These are phyloP conservation scores for Atta texana DNA, from an alignment of 1,140 invertebrate species.

Conservation along the genomic window DNA sequence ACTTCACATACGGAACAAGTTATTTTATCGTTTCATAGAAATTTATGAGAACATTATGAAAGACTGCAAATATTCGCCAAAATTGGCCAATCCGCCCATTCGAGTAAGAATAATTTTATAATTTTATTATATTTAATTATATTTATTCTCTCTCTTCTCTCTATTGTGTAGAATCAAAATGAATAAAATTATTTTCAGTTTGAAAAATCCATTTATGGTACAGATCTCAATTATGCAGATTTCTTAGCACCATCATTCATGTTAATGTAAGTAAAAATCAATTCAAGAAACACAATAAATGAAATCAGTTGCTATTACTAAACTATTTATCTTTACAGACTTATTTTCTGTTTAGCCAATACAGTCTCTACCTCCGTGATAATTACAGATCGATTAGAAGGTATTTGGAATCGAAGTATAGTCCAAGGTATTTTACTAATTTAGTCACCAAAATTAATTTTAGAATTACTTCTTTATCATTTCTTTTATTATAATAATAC, in stretches of 20 bases:
- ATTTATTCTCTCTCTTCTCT: too few species aligned
- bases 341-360: constrained; percentile 93
- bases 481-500: background rate
- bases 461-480: background rate
- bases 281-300: background rate
- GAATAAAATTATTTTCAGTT: constrained; percentile 84
- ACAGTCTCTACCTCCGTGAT: constrained; percentile 92
- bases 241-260: constrained; percentile 89
- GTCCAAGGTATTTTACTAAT: constrained; percentile 88
- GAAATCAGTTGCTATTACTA: background rate
- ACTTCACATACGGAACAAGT: constrained; percentile 87
- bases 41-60: constrained; percentile 87
- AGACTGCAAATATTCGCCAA: constrained; percentile 88
- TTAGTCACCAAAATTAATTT: background rate
- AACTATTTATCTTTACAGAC: constrained; percentile 85
- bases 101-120: constrained; percentile 69
- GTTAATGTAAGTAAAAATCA: background rate
- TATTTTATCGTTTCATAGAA: constrained; percentile 88
- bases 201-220: constrained; percentile 91
- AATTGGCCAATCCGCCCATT: constrained; percentile 88
- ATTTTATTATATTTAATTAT: background rate
- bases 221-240: constrained; percentile 90
- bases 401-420: constrained; percentile 91
- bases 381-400: constrained; percentile 93
- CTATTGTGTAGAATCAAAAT: background rate